These are phyloP conservation scores for Eueremaeus valkanovi DNA, from an alignment of 2,888 invertebrate species.

Conservation along the genomic window DNA sequence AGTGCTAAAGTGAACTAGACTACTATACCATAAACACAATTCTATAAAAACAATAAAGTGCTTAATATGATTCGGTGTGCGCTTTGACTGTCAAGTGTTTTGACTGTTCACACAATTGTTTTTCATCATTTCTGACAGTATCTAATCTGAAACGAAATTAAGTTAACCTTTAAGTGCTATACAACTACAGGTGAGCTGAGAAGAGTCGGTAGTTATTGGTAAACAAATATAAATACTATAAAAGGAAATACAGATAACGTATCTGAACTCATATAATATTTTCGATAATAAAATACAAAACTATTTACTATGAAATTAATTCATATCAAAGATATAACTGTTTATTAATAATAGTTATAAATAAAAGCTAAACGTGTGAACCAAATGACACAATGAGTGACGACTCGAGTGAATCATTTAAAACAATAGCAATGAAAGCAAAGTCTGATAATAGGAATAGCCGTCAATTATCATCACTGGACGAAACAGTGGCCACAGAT, in stretches of 20 bases:
- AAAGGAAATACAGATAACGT: neutral
- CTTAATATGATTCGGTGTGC: neutral
- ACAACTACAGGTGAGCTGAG: neutral
- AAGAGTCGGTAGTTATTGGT: no score
- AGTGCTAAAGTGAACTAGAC: no score
- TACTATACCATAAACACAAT: no score
- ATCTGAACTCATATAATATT: no score
- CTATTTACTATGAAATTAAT: no score
- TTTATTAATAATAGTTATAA: slow-evolving; percentile 9
- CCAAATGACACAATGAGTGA: slow-evolving; percentile 7
- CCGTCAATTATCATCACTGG: neutral
- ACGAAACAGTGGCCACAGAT: neutral
- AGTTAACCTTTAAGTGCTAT: neutral
- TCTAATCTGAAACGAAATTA: neutral
- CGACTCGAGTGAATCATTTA: neutral
- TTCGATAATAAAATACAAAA: no score
- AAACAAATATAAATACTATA: no score
- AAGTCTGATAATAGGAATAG: neutral
- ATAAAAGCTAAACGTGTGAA: neutral
- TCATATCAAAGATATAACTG: neutral
- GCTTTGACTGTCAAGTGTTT: neutral
- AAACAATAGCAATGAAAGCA: neutral
- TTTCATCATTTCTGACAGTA: neutral
- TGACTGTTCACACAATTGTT: neutral
- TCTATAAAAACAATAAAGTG: neutral